Conservation (phyloP, 2,113 vertebrate genomes). For the Blennius ocellaris region DNA sequence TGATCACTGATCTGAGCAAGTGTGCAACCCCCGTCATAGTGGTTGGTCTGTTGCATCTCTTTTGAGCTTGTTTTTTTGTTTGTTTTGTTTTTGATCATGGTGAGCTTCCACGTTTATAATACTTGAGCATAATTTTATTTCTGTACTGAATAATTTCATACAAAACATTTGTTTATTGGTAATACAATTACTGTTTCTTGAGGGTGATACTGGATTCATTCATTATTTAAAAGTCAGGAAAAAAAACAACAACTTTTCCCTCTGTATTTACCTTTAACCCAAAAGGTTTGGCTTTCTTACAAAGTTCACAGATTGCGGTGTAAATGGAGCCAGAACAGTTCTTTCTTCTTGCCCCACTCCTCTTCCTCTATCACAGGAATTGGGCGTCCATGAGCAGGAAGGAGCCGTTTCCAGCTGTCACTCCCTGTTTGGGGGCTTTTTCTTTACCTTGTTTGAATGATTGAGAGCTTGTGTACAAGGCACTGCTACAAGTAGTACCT, state of each 20-base stretch:
- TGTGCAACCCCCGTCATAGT: too few species aligned
- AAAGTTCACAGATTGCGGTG: not conserved
- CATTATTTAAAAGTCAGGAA: too few species aligned
- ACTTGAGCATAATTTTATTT: too few species aligned
- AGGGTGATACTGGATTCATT: too few species aligned
- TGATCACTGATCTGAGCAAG: not conserved
- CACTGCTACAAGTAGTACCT: too few species aligned
- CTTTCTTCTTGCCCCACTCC: not conserved
- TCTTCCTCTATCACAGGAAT: slow-evolving; percentile 27
- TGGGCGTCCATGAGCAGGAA: not conserved
- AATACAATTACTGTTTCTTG: too few species aligned
- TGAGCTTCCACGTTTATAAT: too few species aligned
- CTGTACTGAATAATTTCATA: too few species aligned
- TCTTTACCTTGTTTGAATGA: slow-evolving; percentile 26
- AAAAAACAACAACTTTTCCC: not conserved
- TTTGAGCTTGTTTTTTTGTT: too few species aligned
- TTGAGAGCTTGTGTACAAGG: slow-evolving; percentile 11
- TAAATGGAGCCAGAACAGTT: not conserved
- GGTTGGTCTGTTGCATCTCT: too few species aligned
- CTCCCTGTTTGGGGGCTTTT: slow-evolving; percentile 5
- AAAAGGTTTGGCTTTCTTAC: not conserved
- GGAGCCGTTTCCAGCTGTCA: slow-evolving; percentile 8
- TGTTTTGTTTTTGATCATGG: too few species aligned
- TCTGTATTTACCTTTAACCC: not conserved
- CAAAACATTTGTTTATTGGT: too few species aligned